phyloP scores from a whole-genome alignment of 2,797 vertebrate genomes.

The Limnodromus scolopaceus region DNA sequence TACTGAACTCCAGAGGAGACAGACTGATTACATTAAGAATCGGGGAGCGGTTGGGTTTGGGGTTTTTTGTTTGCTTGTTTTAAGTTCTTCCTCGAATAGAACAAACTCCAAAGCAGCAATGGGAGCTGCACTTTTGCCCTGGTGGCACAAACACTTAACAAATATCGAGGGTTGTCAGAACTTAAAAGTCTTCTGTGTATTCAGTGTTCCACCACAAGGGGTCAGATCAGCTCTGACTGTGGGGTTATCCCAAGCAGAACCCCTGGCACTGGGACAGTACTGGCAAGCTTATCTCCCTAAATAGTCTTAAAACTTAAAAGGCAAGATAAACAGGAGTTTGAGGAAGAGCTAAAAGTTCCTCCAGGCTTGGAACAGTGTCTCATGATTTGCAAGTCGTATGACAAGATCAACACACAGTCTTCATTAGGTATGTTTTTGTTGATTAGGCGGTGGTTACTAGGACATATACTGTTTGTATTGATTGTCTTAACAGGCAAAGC shows the following conservation, averaged over 20 bases:
- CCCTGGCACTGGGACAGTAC: not conserved
- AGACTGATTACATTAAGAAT: not conserved
- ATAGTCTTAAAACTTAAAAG: not conserved
- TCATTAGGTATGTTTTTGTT: not conserved
- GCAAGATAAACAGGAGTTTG: not conserved
- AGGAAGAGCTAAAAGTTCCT: not conserved
- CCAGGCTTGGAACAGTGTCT: not conserved
- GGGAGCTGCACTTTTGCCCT: not conserved
- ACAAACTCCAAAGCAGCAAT: not conserved
- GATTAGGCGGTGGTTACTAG: not conserved
- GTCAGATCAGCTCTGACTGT: not conserved
- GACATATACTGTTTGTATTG: not conserved
- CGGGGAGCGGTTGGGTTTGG: rapidly evolving
- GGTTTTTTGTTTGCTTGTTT: not conserved
- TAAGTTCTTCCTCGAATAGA: not conserved
- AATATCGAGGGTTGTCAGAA: not conserved
- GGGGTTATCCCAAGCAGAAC: not conserved
- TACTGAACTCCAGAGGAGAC: not conserved
- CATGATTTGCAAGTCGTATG: not conserved
- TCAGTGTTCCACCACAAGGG: not conserved
- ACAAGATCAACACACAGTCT: not conserved
- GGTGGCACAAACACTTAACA: not conserved
- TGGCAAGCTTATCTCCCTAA: not conserved
- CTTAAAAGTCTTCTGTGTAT: no score
- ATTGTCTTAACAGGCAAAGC: not conserved